Evolutionary conservation across 2,113 vertebrate species (phyloP).

Genomic region (Sceloporus undulatus): DNA sequence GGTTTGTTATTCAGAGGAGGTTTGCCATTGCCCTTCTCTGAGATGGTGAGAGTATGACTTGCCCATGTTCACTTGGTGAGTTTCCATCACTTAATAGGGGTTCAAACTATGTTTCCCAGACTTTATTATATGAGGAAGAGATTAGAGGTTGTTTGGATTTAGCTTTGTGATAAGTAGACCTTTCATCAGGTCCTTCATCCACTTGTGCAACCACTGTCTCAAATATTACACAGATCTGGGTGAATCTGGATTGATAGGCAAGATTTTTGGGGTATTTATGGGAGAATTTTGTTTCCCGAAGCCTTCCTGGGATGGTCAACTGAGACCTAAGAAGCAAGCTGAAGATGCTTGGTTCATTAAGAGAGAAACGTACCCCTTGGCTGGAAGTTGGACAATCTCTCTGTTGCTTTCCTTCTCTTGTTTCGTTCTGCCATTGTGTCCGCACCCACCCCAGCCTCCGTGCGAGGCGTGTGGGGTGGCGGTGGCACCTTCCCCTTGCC

Average conservation of each 20-base stretch:
- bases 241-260: not conserved
- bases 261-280: slow-evolving; percentile 26
- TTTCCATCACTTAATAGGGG: too few species aligned
- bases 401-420: slow-evolving; percentile 53
- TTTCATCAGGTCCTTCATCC: not conserved
- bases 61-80: too few species aligned
- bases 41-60: too few species aligned
- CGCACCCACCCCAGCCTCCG: not conserved
- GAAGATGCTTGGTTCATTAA: not conserved
- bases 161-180: not conserved
- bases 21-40: too few species aligned
- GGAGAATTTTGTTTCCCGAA: not conserved
- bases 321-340: not conserved
- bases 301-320: slow-evolving; percentile 15
- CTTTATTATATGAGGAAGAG: too few species aligned
- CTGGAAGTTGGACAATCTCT: slow-evolving; percentile 66
- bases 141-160: not conserved
- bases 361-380: not conserved
- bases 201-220: not conserved
- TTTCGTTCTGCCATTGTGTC: slow-evolving; percentile 3
- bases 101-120: too few species aligned
- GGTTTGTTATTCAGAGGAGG: too few species aligned
- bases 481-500: slow-evolving; percentile 49
- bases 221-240: not conserved
- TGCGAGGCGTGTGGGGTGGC: slow-evolving; percentile 36